Evolutionary conservation across 2,888 invertebrate species (phyloP), one percentile per base, ranked within the genome.

Genomic region (Eledona agricola): DNA sequence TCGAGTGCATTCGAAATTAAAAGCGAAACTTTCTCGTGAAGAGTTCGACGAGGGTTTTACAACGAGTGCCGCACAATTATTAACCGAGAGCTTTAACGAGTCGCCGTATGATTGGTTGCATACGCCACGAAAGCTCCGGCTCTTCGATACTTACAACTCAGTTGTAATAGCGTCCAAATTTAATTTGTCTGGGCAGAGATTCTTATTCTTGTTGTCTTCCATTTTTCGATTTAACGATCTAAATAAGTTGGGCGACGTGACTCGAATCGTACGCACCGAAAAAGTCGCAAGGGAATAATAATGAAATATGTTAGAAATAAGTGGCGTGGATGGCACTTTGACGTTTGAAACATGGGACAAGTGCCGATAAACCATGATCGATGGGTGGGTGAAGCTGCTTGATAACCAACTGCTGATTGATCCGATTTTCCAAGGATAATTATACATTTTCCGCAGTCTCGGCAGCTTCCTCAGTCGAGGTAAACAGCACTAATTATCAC

Each of bases 1-100:
- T 31, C 13, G 20, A 29, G 29, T 29, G 42, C 43, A 7, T 43
- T 43, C 31, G 22, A 43, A 43, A 43, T 43, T 43, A 46, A 46
- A 46, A 46, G 16, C 17, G 10, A 46, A 34, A 34, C 9, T 25
- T n/a, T 3, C 12, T 11, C 4, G n/a, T 4, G 12, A 10, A 37
- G 37, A 23, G 15, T 37, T 37, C 23, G 37, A 13, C 17, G 15
- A 12, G 16, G 9, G 16, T 10, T 35, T 22, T 23, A n/a, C n/a
- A 2, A 23, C 37, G 23, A 37, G 37, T 37, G 37, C 11, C 9
- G n/a, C 35, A 35, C 35, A 35, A 35, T 35, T 35, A 35, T 35
- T n/a, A n/a, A n/a, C n/a, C n/a, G n/a, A n/a, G n/a, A n/a, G n/a
- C n/a, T n/a, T n/a, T n/a, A n/a, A n/a, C n/a, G n/a, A n/a, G n/a